phyloP scores from a whole-genome alignment of 2,888 invertebrate genomes.

The Acleris holmiana region DNA sequence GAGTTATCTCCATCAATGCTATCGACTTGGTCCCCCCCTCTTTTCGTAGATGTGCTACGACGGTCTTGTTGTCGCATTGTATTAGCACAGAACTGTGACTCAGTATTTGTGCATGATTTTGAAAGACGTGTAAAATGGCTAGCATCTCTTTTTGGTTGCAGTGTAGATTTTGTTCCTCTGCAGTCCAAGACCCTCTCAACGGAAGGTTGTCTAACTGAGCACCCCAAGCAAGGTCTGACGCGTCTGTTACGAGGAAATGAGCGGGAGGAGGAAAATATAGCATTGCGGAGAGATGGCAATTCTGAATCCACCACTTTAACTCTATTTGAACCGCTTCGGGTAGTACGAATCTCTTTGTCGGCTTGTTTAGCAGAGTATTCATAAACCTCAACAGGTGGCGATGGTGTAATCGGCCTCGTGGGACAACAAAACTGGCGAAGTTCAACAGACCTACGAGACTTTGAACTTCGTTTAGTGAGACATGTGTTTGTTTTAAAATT shows the following conservation, averaged over 20 bases:
- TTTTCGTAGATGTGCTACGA: slow-evolving; percentile 1
- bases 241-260: slow-evolving; percentile 43
- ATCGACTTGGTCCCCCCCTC: background rate
- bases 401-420: slow-evolving; percentile 7
- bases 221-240: slow-evolving; percentile 45
- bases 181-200: slow-evolving; percentile 40
- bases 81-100: slow-evolving; percentile 5
- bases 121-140: slow-evolving; percentile 12
- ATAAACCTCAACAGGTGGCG: slow-evolving; percentile 37
- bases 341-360: slow-evolving; percentile 7
- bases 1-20: background rate
- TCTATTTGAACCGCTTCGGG: slow-evolving; percentile 16
- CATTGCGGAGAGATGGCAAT: slow-evolving; percentile 28
- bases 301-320: slow-evolving; percentile 42
- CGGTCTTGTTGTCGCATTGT: slow-evolving; percentile 15
- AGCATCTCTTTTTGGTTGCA: slow-evolving; percentile 16
- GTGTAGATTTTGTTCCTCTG: background rate
- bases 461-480: slow-evolving; percentile 39
- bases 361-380: slow-evolving; percentile 22
- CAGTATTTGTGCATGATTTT: background rate
- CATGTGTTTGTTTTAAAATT: slow-evolving; percentile 11
- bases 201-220: slow-evolving; percentile 41
- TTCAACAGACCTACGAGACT: slow-evolving; percentile 43
- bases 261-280: slow-evolving; percentile 38
- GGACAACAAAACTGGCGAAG: slow-evolving; percentile 26